Percentiles rank a stretch among this genome's conserved stretches.
These are phyloP conservation scores for Geranospiza caerulescens DNA, from an alignment of 2,797 vertebrate genomes.

Conservation along the genomic window DNA sequence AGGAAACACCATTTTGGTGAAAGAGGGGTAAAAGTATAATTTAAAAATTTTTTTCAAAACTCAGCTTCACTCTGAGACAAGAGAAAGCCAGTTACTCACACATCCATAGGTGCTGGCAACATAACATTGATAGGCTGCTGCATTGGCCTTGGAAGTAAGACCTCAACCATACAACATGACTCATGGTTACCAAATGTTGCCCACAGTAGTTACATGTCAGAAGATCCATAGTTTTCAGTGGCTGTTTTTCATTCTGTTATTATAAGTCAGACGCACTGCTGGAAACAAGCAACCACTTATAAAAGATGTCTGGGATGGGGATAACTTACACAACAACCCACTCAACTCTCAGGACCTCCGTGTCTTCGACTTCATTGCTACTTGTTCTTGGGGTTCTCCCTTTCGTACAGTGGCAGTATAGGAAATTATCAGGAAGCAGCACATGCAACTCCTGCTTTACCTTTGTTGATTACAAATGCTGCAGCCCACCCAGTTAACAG, in stretches of 20 bases:
- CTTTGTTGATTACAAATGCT: neutral
- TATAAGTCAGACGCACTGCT: neutral
- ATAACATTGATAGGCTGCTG: neutral
- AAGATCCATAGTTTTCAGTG: neutral
- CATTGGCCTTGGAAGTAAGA: neutral
- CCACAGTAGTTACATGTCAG: neutral
- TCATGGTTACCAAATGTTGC: neutral
- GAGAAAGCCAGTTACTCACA: neutral
- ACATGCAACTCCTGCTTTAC: neutral
- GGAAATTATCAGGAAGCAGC: neutral
- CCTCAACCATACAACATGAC: neutral
- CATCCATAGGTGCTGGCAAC: neutral
- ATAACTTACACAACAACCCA: neutral
- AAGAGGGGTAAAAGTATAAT: rapidly evolving
- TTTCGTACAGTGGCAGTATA: neutral
- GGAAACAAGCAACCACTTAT: neutral
- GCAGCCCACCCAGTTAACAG: neutral
- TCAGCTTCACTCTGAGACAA: neutral
- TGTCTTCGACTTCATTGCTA: neutral
- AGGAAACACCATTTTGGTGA: neutral
- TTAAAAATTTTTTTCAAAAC: neutral
- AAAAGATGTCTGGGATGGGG: neutral
- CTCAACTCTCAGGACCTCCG: neutral
- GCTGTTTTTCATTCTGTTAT: neutral
- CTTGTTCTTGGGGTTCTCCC: neutral